phyloP scores from a whole-genome alignment of 1,140 invertebrate genomes.

The Atta colombica region DNA sequence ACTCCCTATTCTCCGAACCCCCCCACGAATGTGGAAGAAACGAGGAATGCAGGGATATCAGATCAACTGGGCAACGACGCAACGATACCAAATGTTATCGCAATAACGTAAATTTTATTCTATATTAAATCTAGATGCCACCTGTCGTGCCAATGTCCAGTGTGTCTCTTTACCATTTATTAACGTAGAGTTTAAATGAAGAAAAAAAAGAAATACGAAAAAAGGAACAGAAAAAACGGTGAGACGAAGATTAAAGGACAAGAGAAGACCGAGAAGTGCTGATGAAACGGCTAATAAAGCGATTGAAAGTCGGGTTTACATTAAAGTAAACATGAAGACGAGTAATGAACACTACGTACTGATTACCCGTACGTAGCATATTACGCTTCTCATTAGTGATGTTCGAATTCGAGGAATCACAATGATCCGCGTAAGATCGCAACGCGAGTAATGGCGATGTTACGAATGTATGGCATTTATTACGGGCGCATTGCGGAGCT shows the following conservation, averaged over 20 bases:
- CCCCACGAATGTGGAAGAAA: slow-evolving; percentile 56
- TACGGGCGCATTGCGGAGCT: slow-evolving; percentile 53
- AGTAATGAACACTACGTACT: slow-evolving; percentile 43
- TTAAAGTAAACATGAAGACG: slow-evolving; percentile 29
- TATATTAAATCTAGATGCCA: slow-evolving; percentile 87
- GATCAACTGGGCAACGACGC: slow-evolving; percentile 84
- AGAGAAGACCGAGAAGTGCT: slow-evolving; percentile 42
- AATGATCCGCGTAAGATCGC: slow-evolving; percentile 46
- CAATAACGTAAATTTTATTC: slow-evolving; percentile 88
- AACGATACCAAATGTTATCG: slow-evolving; percentile 88
- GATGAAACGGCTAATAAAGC: slow-evolving; percentile 52
- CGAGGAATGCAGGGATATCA: slow-evolving; percentile 60
- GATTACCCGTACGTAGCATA: slow-evolving; percentile 40
- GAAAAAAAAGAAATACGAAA: slow-evolving; percentile 39
- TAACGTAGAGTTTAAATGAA: slow-evolving; percentile 85
- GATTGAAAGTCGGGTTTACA: slow-evolving; percentile 25
- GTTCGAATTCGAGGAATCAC: slow-evolving; percentile 28
- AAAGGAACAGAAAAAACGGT: slow-evolving; percentile 14
- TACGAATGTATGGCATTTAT: slow-evolving; percentile 62
- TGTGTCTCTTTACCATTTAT: slow-evolving; percentile 87
- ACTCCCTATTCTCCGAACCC: slow-evolving; percentile 34
- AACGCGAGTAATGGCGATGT: slow-evolving; percentile 45
- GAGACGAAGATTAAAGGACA: slow-evolving; percentile 30
- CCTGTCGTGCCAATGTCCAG: slow-evolving; percentile 87
- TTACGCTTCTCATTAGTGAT: slow-evolving; percentile 63